These are phyloP conservation scores for Mastomys natalensis DNA, from an alignment of 2,113 vertebrate species.

Conservation along the genomic window DNA sequence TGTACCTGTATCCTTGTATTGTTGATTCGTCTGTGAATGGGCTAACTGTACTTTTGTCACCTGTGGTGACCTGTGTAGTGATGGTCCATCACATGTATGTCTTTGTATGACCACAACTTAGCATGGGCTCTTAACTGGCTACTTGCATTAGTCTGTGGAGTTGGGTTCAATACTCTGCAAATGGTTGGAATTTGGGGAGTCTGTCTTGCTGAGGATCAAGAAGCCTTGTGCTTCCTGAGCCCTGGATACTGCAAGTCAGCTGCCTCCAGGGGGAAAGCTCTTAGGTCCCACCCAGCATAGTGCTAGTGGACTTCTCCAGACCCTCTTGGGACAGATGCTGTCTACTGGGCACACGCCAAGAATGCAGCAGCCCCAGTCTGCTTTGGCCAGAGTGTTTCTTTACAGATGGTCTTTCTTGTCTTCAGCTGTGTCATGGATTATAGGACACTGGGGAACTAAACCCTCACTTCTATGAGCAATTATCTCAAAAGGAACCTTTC, in stretches of 20 bases:
- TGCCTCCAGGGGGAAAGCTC: neutral
- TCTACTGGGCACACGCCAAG: neutral
- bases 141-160: neutral
- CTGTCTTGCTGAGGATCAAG: neutral
- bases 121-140: neutral
- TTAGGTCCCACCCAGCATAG: neutral
- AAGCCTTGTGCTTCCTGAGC: neutral
- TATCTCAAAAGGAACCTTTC: neutral
- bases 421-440: neutral
- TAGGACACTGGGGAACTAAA: neutral
- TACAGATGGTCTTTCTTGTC: neutral
- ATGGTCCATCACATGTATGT: neutral
- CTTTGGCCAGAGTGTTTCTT: neutral
- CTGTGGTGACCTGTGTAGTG: neutral
- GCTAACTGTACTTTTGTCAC: neutral
- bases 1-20: neutral
- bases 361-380: neutral
- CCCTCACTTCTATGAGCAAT: neutral
- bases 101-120: neutral
- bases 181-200: neutral
- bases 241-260: neutral
- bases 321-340: neutral
- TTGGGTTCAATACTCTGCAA: neutral
- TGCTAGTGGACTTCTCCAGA: neutral
- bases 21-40: neutral